A percentile compares a stretch with the other conserved stretches of the same genome.
phyloP scores from a whole-genome alignment of 1,140 invertebrate species.

The Microplitis demolitor region DNA sequence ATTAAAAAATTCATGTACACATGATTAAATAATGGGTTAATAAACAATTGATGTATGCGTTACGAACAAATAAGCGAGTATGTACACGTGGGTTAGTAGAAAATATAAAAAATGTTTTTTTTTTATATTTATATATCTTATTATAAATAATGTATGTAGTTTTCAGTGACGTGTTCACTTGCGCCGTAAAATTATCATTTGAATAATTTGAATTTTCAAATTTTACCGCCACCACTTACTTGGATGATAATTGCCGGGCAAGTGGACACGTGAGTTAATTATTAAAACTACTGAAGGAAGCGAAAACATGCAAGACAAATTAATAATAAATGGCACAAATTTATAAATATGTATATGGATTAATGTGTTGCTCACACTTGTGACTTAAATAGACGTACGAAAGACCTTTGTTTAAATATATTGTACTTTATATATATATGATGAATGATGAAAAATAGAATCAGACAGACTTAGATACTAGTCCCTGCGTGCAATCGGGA shows the following conservation, averaged over 20 bases:
- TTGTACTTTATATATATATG: conserved; percentile 3
- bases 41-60: conserved; percentile 59
- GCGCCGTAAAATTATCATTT: too few species aligned
- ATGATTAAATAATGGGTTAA: conserved; percentile 45
- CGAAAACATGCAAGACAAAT: conserved; percentile 60
- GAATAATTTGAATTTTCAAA: background rate
- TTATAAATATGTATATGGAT: conserved; percentile 45
- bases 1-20: conserved; percentile 21
- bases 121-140: background rate
- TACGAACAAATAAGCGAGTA: conserved; percentile 62
- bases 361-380: background rate
- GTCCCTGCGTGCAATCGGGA: conserved; percentile 12
- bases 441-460: conserved; percentile 22
- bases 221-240: background rate
- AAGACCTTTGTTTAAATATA: background rate
- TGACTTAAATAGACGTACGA: background rate
- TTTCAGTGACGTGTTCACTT: too few species aligned
- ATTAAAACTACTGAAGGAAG: conserved; percentile 60
- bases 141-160: conserved; percentile 35
- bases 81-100: conserved; percentile 62
- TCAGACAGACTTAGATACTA: conserved; percentile 23
- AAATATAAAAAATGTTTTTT: conserved; percentile 27
- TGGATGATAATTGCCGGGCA: background rate
- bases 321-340: conserved; percentile 58
- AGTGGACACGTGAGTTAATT: conserved; percentile 33